A percentile compares a stretch with the other conserved stretches of the same genome.
Conservation (phyloP, 2,797 vertebrate species). For the Danionella dracula region DNA sequence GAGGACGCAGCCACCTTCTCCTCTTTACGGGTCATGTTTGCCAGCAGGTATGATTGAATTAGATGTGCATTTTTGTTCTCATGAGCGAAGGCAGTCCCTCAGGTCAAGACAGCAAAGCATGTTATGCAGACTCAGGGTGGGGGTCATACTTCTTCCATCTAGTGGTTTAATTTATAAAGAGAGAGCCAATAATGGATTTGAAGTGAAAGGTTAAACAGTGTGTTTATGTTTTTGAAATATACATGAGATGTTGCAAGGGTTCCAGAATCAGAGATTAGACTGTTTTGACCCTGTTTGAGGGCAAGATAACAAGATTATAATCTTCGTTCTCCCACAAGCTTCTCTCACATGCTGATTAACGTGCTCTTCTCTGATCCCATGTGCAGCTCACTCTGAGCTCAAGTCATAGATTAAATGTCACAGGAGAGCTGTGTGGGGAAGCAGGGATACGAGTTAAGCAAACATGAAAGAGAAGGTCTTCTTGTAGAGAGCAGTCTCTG, state of each 20-base stretch:
- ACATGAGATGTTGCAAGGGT: background rate
- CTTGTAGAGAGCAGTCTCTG: background rate
- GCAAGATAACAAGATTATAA: constrained; percentile 62
- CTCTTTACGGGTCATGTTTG: constrained; percentile 80
- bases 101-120: background rate
- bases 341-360: constrained; percentile 64
- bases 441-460: background rate
- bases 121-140: background rate
- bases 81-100: background rate
- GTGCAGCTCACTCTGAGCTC: background rate
- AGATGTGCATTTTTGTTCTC: background rate
- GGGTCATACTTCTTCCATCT: no score
- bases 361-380: background rate
- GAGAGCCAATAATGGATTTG: no score
- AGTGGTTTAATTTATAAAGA: background rate
- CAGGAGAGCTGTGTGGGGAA: background rate
- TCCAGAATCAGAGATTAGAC: constrained; percentile 25
- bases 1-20: constrained; percentile 85
- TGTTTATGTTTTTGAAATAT: constrained; percentile 8
- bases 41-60: constrained; percentile 70
- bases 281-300: constrained; percentile 16
- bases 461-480: background rate
- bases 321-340: constrained; percentile 41
- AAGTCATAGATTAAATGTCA: constrained; percentile 9
- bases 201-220: background rate